These are phyloP conservation scores for Lucinisca nassula DNA, from an alignment of 2,888 invertebrate species.

Conservation along the genomic window DNA sequence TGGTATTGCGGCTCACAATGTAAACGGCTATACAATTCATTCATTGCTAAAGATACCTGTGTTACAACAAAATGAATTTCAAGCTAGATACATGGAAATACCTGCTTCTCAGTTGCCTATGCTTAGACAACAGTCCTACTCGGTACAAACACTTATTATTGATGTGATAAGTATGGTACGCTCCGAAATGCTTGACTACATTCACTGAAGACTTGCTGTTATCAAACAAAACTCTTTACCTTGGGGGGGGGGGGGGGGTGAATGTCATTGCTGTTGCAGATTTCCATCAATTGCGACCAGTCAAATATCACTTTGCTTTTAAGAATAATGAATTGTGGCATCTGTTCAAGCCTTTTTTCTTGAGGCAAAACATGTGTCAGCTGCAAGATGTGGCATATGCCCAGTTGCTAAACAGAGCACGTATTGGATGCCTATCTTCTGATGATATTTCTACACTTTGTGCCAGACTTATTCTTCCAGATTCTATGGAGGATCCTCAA, in stretches of 20 bases:
- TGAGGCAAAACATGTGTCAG: slow-evolving; percentile 62
- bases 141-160: slow-evolving; percentile 48
- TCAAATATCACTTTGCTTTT: not conserved
- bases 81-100: not conserved
- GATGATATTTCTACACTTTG: slow-evolving; percentile 23
- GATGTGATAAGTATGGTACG: slow-evolving; percentile 61
- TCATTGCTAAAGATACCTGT: slow-evolving; percentile 37
- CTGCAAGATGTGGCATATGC: slow-evolving; percentile 38
- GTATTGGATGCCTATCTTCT: slow-evolving; percentile 33
- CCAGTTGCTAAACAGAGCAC: slow-evolving; percentile 31
- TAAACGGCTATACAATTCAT: slow-evolving; percentile 49
- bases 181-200: not conserved
- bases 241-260: not conserved
- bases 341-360: slow-evolving; percentile 46
- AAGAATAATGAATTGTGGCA: slow-evolving; percentile 42
- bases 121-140: not conserved
- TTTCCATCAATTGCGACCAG: not conserved
- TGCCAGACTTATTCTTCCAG: not conserved
- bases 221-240: not conserved
- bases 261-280: not conserved
- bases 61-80: slow-evolving; percentile 5
- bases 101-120: slow-evolving; percentile 9
- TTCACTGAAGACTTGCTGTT: not conserved
- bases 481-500: not conserved
- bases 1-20: slow-evolving; percentile 45